Base-by-base conservation (phyloP, 2,113 vertebrate genomes). In the Isurus oxyrinchus region DNA sequence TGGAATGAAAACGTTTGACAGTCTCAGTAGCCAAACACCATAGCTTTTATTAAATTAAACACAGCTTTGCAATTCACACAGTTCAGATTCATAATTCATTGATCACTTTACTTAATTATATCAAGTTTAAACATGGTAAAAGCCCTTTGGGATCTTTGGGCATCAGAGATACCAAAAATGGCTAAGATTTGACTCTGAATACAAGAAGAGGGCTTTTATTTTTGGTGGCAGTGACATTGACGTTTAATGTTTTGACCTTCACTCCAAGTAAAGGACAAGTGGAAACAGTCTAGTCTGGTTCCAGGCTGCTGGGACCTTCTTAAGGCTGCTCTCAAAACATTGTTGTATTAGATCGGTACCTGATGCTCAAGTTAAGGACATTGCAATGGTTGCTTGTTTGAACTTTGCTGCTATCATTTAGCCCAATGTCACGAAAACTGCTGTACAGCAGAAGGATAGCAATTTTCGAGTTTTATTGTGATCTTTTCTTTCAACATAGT, bases 1-100 rank as follows among this genome's bases (percentile, higher is more conserved):
- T 95, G 94, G 66, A 55, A 76, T 72, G 66, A 72, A 95, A 76
- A 55, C 66, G 76, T 69, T 72, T 72, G 25, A 35, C 53, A 72
- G 44, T 76, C 94, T 69, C 8, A 19, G 66, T 55, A 67, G 66
- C 49, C 49, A 35, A 72, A 67, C 63, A 95, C n/a, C 91, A 67
- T 66, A 53, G 63, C 10, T 76, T 95, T 95, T 31, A 72, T 76
- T 59, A 95, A 55, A 72, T 95, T 72, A 95, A 95, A 69, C 44
- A 55, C 40, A 95, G 40, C 67, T 95, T 14, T 2, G 55, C 66
- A 95, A 53, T 53, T 95, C 66, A 69, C 63, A 55, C 49, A 7
- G n/a, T 72, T 72, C 67, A 55, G 14, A 44, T 53, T 72, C 94
- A 95, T 72, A 31, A 55, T 55, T 76, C 25, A 55, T 95, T 72